Base-by-base conservation (phyloP, 2,888 invertebrate genomes). In the Adelognathus sp. region DNA sequence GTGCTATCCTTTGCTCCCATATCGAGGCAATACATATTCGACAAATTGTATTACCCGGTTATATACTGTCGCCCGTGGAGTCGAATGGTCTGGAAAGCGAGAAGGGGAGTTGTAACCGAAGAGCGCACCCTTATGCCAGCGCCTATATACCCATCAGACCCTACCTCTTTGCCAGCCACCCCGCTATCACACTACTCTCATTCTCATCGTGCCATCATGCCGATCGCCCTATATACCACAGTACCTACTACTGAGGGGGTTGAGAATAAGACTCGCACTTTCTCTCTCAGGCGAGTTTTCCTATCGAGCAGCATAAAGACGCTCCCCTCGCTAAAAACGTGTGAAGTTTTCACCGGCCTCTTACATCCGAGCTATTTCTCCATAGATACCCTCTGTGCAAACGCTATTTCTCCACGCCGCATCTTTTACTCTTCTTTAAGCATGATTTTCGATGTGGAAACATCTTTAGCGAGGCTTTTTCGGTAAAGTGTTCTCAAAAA, bases 31-130 rank as follows among this genome's bases (percentile, higher is more conserved):
- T 88, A 88, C 88, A 88, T 88, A n/a, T 87, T 67, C 84, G 84
- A 85, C 85, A 87, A 88, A 88, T 88, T 87, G 86, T 86, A 88
- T 88, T 87, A 87, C 84, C 83, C 72, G 81, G 84, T 86, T 87
- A 88, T 86, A 85, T 86, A 88, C 86, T 84, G 85, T 86, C 85
- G 85, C 82, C 82, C 85, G 85, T 84, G 83, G 85, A 86, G 85
- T 87, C 86, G 82, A 88, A 84, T 80, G 81, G 83, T 79, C 76
- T 72, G 76, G 79, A 79, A 79, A 76, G 67, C 67, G 63, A 33
- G 64, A 44, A 56, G 36, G 46, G 41, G 61, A 36, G 44, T 76
- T 79, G 61, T 77, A 77, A 69, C 56, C 54, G 52, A 60, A 39
- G 29, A 36, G 54, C 46, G 36, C 24, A 50, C 67, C 75, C 66